A percentile compares a stretch with the other conserved stretches of the same genome.
Conservation (phyloP, 2,113 vertebrate species). For the Capreolus pygargus region DNA sequence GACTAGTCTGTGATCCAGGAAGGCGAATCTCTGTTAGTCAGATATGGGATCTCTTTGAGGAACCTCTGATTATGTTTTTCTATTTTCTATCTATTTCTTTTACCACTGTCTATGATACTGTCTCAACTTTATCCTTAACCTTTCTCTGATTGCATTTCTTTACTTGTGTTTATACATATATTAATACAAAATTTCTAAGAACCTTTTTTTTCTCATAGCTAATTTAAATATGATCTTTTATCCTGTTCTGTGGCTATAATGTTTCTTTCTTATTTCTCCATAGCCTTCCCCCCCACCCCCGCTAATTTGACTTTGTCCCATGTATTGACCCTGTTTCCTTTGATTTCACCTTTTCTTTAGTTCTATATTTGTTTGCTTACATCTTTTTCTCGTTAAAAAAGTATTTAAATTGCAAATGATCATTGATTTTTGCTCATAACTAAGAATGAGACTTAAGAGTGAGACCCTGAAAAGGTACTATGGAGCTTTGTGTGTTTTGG, state of each 20-base stretch:
- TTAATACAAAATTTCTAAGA: background rate
- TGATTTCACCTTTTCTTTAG: background rate
- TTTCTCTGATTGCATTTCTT: background rate
- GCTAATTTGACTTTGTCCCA: background rate
- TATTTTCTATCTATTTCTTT: background rate
- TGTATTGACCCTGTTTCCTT: background rate
- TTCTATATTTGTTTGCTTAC: background rate
- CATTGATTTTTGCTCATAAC: background rate
- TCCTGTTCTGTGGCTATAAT: background rate
- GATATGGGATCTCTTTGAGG: background rate
- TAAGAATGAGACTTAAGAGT: background rate
- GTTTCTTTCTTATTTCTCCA: background rate
- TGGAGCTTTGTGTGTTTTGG: background rate
- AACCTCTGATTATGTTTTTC: background rate
- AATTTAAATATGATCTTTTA: background rate
- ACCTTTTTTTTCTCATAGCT: background rate
- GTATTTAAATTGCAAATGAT: background rate
- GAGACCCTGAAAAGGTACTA: background rate
- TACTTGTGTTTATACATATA: background rate
- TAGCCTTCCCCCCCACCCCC: accelerated
- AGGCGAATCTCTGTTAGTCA: background rate
- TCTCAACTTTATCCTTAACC: background rate
- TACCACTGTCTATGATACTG: background rate
- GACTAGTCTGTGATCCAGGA: background rate
- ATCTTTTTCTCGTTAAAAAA: background rate